Evolutionary conservation across 2,113 vertebrate genomes (phyloP).

Genomic region (Indicator maculatus): DNA sequence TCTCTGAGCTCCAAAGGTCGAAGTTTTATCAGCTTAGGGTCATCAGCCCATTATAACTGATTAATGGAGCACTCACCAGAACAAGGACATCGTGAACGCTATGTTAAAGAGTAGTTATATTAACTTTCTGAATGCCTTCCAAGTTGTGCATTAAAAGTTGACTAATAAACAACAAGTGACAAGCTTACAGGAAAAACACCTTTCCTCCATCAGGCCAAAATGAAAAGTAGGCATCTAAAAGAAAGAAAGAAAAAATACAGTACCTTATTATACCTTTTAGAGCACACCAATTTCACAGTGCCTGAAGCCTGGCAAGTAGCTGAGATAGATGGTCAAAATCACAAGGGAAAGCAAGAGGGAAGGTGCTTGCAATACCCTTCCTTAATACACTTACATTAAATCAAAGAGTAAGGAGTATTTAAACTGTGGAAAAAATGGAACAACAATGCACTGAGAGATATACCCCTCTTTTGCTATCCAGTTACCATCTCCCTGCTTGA

Average conservation of each 20-base stretch:
- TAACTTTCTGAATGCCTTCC: neutral
- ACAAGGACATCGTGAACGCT: neutral
- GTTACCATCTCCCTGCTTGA: neutral
- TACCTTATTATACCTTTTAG: neutral
- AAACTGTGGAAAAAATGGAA: neutral
- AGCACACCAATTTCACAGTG: neutral
- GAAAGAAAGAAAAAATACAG: neutral
- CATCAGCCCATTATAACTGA: conserved; percentile 9
- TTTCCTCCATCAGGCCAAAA: neutral
- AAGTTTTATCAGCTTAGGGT: neutral
- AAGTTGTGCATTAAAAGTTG: neutral
- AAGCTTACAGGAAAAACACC: neutral
- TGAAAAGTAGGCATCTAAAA: neutral
- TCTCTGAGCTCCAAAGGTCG: neutral
- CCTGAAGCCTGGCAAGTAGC: neutral
- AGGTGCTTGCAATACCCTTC: neutral
- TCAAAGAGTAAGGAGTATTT: neutral
- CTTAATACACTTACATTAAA: neutral
- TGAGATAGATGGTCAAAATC: neutral
- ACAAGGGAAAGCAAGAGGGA: neutral
- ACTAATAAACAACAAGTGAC: neutral
- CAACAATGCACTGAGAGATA: neutral
- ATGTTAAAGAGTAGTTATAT: neutral
- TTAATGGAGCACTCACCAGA: conserved; percentile 16
- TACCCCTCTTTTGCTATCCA: neutral